Conservation (phyloP, 2,888 invertebrate species). For the Drosophila tripunctata region DNA sequence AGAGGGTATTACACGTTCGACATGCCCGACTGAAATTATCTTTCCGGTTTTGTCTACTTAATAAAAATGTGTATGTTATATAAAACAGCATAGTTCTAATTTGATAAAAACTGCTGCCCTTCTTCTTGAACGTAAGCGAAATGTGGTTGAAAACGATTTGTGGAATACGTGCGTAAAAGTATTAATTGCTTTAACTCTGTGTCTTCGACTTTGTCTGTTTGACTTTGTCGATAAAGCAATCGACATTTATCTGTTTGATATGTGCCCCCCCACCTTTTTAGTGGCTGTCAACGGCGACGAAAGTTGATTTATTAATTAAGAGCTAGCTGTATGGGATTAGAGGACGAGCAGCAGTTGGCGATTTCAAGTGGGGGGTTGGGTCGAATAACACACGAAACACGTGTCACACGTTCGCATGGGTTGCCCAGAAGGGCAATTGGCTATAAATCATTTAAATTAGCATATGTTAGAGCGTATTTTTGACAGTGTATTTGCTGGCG, state of each 20-base stretch:
- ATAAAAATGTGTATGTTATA: no score
- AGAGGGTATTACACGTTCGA: no score
- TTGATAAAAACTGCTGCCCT: not conserved
- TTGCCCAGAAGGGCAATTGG: constrained; percentile 11
- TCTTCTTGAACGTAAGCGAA: not conserved
- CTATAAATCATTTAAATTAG: constrained; percentile 74
- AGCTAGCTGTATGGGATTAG: not conserved
- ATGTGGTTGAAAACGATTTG: not conserved
- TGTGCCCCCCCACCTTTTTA: constrained; percentile 25
- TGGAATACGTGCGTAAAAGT: constrained; percentile 9
- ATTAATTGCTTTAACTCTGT: constrained; percentile 31
- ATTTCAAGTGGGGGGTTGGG: constrained; percentile 14
- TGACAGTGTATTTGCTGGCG: constrained; percentile 2
- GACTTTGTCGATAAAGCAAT: constrained; percentile 28
- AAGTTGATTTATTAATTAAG: constrained; percentile 65
- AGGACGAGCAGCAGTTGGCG: not conserved
- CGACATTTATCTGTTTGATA: constrained; percentile 57
- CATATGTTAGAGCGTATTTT: constrained; percentile 27
- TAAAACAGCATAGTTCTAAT: not conserved
- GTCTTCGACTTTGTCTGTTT: constrained; percentile 2
- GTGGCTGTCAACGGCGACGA: constrained; percentile 19
- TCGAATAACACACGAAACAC: constrained; percentile 37
- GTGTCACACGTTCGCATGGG: constrained; percentile 49
- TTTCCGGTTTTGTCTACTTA: not conserved
- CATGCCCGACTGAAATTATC: no score